Conservation (phyloP, 2,888 invertebrate species). For the Athalia rosae region DNA sequence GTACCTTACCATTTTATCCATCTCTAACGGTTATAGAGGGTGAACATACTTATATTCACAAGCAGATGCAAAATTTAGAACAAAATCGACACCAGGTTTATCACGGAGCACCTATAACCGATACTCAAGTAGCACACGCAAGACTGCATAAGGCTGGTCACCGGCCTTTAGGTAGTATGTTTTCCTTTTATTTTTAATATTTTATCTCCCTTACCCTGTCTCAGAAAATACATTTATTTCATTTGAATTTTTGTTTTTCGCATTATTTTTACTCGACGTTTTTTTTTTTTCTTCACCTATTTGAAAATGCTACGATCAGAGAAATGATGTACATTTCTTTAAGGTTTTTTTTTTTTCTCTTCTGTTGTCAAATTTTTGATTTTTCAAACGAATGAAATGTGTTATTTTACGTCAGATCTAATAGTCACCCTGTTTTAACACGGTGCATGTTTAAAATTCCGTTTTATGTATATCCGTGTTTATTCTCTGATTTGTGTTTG, state of each 20-base stretch:
- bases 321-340: not conserved
- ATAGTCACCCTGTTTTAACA: too few relatives aligned
- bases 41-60: constrained; percentile 73
- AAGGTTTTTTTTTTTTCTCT: not conserved
- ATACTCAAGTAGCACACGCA: constrained; percentile 81
- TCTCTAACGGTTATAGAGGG: constrained; percentile 78
- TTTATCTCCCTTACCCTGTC: constrained; percentile 30
- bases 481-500: constrained; percentile 22
- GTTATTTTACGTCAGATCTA: too few relatives aligned
- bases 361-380: not conserved
- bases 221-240: not conserved
- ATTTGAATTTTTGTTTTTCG: not conserved
- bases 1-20: constrained; percentile 83
- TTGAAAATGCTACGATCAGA: not conserved
- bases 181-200: constrained; percentile 57
- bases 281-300: not conserved
- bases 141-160: constrained; percentile 84
- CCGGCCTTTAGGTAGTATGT: constrained; percentile 74
- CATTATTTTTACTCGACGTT: too few relatives aligned
- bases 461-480: not conserved
- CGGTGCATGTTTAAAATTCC: too few relatives aligned
- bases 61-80: constrained; percentile 77
- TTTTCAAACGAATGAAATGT: not conserved
- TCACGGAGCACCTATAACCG: constrained; percentile 77
- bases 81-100: constrained; percentile 71